Percentiles rank a stretch among this genome's conserved stretches.
Evolutionary conservation across 2,888 invertebrate species (phyloP).

Genomic region (Napeogenes sylphis): DNA sequence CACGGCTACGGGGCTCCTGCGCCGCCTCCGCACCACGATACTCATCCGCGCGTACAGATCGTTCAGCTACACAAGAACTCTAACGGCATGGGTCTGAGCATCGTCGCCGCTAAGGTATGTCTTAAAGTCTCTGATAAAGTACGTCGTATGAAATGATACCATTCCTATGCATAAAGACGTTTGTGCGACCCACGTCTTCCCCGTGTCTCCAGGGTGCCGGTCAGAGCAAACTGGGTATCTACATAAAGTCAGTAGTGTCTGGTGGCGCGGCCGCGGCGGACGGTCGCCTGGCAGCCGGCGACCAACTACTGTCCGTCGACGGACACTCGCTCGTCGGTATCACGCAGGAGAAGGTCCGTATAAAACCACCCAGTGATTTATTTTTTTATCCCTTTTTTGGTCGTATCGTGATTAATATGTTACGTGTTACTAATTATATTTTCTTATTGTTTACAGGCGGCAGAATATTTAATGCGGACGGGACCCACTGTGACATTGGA

Average conservation of each 20-base stretch:
- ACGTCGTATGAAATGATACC: no score
- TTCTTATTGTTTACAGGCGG: slow-evolving; percentile 81
- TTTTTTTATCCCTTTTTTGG: background rate
- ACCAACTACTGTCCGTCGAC: slow-evolving; percentile 97
- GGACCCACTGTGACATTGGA: slow-evolving; percentile 95
- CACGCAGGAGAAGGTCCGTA: slow-evolving; percentile 83
- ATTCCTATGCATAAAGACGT: background rate
- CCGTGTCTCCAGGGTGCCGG: slow-evolving; percentile 58
- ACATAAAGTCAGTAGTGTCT: slow-evolving; percentile 98
- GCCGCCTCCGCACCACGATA: slow-evolving; percentile 78
- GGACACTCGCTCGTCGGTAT: slow-evolving; percentile 95
- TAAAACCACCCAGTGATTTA: background rate
- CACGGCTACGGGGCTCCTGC: slow-evolving; percentile 78
- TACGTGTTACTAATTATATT: background rate
- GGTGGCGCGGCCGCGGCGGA: slow-evolving; percentile 95
- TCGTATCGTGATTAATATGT: background rate
- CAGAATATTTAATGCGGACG: slow-evolving; percentile 95
- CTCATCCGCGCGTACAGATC: slow-evolving; percentile 86
- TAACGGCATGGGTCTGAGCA: slow-evolving; percentile 98
- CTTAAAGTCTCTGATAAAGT: background rate
- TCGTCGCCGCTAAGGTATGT: slow-evolving; percentile 95
- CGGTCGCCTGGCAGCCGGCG: slow-evolving; percentile 96
- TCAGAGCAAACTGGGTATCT: slow-evolving; percentile 91
- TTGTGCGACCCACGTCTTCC: background rate
- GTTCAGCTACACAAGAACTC: slow-evolving; percentile 95